Percentiles rank a stretch among this genome's conserved stretches.
These are phyloP conservation scores for Athalia circularis DNA, from an alignment of 2,888 invertebrate species.

Conservation along the genomic window DNA sequence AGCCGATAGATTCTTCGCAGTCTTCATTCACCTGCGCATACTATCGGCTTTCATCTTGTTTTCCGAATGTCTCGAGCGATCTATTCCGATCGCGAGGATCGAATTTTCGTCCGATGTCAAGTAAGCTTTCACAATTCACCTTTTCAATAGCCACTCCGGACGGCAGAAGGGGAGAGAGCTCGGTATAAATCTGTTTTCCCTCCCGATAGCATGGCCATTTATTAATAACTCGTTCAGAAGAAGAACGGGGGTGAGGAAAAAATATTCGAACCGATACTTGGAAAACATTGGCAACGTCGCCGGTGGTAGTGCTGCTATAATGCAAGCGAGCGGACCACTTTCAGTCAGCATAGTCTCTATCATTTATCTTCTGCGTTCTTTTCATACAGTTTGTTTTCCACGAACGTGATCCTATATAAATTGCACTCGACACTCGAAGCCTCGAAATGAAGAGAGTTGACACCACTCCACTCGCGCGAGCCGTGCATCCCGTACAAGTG, in stretches of 20 bases:
- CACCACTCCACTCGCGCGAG: no score
- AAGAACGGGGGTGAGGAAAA: neutral
- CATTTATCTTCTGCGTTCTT: no score
- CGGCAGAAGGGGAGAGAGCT: neutral
- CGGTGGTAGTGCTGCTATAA: no score
- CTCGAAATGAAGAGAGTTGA: no score
- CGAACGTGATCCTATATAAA: no score
- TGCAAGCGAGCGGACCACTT: no score
- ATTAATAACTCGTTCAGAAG: neutral
- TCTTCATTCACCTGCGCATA: neutral
- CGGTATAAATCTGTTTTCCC: neutral
- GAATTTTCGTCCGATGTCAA: neutral
- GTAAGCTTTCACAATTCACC: neutral
- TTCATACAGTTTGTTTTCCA: no score
- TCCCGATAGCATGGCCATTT: neutral
- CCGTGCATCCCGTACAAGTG: no score
- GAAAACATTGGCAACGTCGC: no score
- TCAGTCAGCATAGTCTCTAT: no score
- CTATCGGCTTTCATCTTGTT: slow-evolving; percentile 10
- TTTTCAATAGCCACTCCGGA: neutral
- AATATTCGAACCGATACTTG: neutral
- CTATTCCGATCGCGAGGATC: neutral
- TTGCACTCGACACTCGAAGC: no score
- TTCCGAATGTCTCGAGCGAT: neutral
- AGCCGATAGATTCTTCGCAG: neutral